Base-by-base conservation (phyloP, 2,888 invertebrate genomes). In the Parnassius glacialis region DNA sequence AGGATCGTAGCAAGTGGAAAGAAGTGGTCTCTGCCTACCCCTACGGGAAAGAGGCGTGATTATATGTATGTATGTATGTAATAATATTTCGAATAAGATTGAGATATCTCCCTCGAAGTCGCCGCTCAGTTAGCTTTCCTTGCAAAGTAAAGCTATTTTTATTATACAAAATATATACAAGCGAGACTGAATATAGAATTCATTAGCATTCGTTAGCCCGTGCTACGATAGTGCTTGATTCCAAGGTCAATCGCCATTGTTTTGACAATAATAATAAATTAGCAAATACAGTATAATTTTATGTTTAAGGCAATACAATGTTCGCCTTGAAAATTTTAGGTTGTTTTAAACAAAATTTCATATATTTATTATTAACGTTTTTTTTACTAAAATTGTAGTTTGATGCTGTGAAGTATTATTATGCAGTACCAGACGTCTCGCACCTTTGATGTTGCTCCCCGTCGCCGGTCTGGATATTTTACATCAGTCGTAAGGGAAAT, bases 181-280 rank as follows among this genome's bases (percentile, higher is more conserved):
- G 50, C 57, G 45, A 62, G 47, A 43, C 62, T 57, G 53, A 54
- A 58, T 51, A 50, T 43, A 13, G 57, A 62, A 62, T 62, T 54
- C 50, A 62, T 62, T 62, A 62, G 41, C 58, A 62, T 62, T 62
- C 13, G 58, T 58, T 58, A 62, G 47, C 52, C 25, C 52, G 34
- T 54, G 16, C 59, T 13, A 10, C 43, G 48, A 53, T 62, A 62
- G 34, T 43, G 20, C 43, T 53, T 47, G 41, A 16, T 48, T 50
- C 50, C 62, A 62, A 62, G 53, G 62, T 45, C 58, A 45, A 10
- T 25, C 16, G 43, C 41, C 41, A 58, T 58, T 62, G 62, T 58
- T 62, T 62, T 62, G 54, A 62, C 44, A 58, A 55, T 56, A 16
- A 58, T 54, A 34, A 54, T 58, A 44, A 43, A 53, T 57, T 57